phyloP scores from a whole-genome alignment of 2,797 vertebrate genomes.

The Syncerus caffer region DNA sequence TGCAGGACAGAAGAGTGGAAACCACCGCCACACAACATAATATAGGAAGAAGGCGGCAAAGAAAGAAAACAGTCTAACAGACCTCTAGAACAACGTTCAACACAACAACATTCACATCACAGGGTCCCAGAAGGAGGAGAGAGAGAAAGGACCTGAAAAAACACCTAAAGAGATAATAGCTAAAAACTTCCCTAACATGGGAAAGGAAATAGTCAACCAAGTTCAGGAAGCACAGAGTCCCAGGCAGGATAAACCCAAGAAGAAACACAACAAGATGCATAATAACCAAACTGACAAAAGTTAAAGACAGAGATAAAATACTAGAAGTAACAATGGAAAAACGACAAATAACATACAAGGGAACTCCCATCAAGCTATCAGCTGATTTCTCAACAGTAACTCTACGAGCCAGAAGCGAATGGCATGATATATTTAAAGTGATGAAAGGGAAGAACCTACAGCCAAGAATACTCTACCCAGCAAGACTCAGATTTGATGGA shows the following conservation, averaged over 20 bases:
- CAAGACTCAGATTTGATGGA: background rate
- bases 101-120: background rate
- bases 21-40: fast-evolving
- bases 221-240: background rate
- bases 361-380: background rate
- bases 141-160: background rate
- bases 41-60: fast-evolving
- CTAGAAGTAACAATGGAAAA: background rate
- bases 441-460: background rate
- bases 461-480: background rate
- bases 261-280: background rate
- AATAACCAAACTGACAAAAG: background rate
- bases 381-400: background rate
- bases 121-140: background rate
- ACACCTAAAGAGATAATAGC: background rate
- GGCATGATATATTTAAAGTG: background rate
- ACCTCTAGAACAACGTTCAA: background rate
- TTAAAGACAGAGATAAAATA: background rate
- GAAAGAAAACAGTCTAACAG: background rate
- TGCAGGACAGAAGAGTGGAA: background rate
- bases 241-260: background rate
- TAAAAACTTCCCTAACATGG: background rate
- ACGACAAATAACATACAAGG: background rate
- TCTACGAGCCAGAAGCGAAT: background rate
- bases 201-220: background rate